A percentile compares a stretch with the other conserved stretches of the same genome.
Evolutionary conservation across 2,888 invertebrate species (phyloP).

Genomic region (Cataglyphis rosenhaueri): DNA sequence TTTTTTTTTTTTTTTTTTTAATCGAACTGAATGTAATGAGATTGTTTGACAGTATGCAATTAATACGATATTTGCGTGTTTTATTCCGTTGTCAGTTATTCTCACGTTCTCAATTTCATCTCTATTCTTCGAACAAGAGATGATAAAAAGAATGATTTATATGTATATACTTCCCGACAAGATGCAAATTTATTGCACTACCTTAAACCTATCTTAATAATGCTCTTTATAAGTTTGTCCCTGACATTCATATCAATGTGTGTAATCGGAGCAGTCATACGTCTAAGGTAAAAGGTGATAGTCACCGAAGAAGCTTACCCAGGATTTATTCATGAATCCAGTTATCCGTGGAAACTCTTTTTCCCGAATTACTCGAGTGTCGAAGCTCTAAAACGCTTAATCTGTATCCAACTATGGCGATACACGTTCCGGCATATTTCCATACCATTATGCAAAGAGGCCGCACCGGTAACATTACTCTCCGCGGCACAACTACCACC

Average conservation of each 20-base stretch:
- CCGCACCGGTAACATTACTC: conserved; percentile 79
- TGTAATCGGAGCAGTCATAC: background rate
- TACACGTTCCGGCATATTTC: conserved; percentile 84
- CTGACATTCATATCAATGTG: background rate
- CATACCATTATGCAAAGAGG: conserved; percentile 84
- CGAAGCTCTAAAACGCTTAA: conserved; percentile 82
- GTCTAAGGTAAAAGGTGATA: conserved; percentile 15
- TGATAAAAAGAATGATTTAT: background rate
- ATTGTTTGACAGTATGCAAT: conserved; percentile 62
- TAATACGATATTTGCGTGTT: conserved; percentile 29
- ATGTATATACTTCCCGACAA: background rate
- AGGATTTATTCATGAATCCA: conserved; percentile 72
- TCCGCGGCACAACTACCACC: conserved; percentile 62
- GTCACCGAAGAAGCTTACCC: conserved; percentile 44
- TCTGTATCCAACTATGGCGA: conserved; percentile 83
- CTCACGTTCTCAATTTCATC: background rate
- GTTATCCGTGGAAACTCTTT: conserved; percentile 69
- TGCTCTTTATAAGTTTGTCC: background rate
- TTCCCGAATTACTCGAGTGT: conserved; percentile 75
- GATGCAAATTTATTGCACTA: background rate
- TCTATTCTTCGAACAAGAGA: background rate
- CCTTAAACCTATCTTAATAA: background rate
- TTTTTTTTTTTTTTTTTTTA: conserved; percentile 1
- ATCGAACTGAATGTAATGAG: conserved; percentile 44
- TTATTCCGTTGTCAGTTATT: background rate